Percentiles rank a stretch among this genome's conserved stretches.
Evolutionary conservation across 2,113 vertebrate genomes (phyloP).

Genomic region (Daubentonia madagascariensis): DNA sequence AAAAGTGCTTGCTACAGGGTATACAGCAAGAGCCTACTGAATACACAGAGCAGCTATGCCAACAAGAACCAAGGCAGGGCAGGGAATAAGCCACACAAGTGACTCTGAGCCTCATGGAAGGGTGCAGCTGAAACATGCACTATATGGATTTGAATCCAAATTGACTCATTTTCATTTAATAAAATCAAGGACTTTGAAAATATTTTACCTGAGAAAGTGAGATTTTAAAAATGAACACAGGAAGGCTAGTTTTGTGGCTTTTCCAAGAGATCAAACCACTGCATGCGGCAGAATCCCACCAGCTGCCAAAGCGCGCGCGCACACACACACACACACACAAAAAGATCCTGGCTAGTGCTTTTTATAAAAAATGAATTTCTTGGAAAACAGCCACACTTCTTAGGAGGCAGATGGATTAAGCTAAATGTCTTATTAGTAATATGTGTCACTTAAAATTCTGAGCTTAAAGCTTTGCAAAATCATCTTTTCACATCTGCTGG

Average conservation of each 20-base stretch:
- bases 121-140: neutral
- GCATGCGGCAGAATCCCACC: neutral
- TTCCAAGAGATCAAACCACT: neutral
- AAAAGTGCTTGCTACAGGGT: neutral
- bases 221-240: neutral
- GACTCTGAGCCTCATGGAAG: neutral
- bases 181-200: neutral
- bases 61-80: fast-evolving
- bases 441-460: neutral
- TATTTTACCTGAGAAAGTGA: neutral
- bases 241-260: neutral
- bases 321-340: neutral
- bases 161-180: neutral
- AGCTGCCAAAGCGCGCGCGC: neutral
- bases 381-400: neutral
- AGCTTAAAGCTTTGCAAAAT: neutral
- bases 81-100: no score
- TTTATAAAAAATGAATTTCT: neutral
- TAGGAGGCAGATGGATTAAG: neutral
- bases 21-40: neutral
- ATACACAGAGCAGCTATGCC: no score
- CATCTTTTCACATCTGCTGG: neutral
- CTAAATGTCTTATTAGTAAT: slow-evolving; percentile 2
- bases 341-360: neutral
- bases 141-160: neutral